These are phyloP conservation scores for Trissonchulus sp. DNA, from an alignment of 2,888 invertebrate species.

Conservation along the genomic window DNA sequence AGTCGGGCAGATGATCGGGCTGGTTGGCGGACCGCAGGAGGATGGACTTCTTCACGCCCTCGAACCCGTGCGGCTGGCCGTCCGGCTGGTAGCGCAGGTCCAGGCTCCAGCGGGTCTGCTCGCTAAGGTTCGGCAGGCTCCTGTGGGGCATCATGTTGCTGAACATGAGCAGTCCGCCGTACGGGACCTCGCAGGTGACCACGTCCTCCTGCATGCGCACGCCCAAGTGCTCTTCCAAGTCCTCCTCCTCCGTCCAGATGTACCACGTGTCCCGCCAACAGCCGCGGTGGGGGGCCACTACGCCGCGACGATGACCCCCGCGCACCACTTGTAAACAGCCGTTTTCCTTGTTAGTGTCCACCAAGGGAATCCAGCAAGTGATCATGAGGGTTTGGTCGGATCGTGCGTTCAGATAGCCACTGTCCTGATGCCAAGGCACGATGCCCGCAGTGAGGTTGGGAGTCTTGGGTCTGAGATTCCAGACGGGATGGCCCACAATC, in stretches of 20 bases:
- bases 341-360: conserved; percentile 9
- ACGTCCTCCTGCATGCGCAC: conserved; percentile 5
- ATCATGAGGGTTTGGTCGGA: neutral
- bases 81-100: conserved; percentile 12
- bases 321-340: conserved; percentile 22
- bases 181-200: conserved; percentile 46
- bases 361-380: conserved; percentile 25
- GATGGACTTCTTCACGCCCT: neutral
- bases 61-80: neutral
- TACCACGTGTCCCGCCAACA: conserved; percentile 22
- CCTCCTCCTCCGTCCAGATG: conserved; percentile 22
- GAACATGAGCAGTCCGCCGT: conserved; percentile 50
- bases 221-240: conserved; percentile 25
- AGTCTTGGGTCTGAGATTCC: conserved; percentile 20
- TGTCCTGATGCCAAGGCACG: conserved; percentile 25
- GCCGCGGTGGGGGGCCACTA: conserved; percentile 12
- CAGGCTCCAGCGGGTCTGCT: conserved; percentile 3
- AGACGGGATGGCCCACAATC: conserved; percentile 8
- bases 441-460: neutral
- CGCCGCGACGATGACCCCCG: conserved; percentile 4
- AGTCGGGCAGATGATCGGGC: neutral
- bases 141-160: conserved; percentile 51
- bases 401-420: neutral
- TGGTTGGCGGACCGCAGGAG: neutral
- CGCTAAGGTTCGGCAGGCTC: conserved; percentile 38